These are phyloP conservation scores for Caenorhabditis sp. DNA, from an alignment of 2,888 invertebrate genomes.

Conservation along the genomic window DNA sequence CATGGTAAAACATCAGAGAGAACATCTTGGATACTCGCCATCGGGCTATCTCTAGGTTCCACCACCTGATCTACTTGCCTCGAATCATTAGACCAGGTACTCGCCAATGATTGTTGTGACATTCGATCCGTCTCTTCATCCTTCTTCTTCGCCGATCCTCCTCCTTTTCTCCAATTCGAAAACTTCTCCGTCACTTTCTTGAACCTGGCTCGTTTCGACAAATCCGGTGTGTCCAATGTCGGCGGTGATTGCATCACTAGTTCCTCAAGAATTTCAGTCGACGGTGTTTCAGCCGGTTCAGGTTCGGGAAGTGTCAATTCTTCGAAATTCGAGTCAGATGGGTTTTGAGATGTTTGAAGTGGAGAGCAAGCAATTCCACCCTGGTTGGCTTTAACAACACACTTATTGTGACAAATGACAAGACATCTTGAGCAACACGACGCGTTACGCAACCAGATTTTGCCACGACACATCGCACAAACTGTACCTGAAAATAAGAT, in stretches of 20 bases:
- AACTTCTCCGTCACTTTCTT: slow-evolving; percentile 59
- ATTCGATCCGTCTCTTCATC: slow-evolving; percentile 21
- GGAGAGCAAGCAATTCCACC: slow-evolving; percentile 37
- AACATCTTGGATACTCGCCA: slow-evolving; percentile 49
- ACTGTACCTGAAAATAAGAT: slow-evolving; percentile 17
- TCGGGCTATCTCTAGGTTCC: slow-evolving; percentile 31
- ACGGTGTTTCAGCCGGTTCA: neutral
- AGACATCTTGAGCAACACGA: slow-evolving; percentile 88
- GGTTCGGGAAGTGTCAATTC: slow-evolving; percentile 17
- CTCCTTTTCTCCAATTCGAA: slow-evolving; percentile 42
- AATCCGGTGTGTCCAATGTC: slow-evolving; percentile 2
- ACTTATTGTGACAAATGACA: slow-evolving; percentile 94
- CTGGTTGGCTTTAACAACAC: slow-evolving; percentile 75
- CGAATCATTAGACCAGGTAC: neutral
- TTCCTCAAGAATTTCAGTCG: neutral
- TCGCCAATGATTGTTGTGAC: slow-evolving; percentile 16
- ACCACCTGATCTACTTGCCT: neutral
- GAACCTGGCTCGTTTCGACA: slow-evolving; percentile 15
- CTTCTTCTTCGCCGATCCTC: slow-evolving; percentile 38
- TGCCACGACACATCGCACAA: slow-evolving; percentile 66
- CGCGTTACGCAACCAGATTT: slow-evolving; percentile 96
- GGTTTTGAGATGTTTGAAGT: slow-evolving; percentile 3
- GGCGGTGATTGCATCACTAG: slow-evolving; percentile 13
- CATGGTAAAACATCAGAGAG: slow-evolving; percentile 47
- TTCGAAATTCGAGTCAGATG: slow-evolving; percentile 49